Evolutionary conservation across 2,113 vertebrate genomes (phyloP).

Genomic region (Eublepharis macularius): DNA sequence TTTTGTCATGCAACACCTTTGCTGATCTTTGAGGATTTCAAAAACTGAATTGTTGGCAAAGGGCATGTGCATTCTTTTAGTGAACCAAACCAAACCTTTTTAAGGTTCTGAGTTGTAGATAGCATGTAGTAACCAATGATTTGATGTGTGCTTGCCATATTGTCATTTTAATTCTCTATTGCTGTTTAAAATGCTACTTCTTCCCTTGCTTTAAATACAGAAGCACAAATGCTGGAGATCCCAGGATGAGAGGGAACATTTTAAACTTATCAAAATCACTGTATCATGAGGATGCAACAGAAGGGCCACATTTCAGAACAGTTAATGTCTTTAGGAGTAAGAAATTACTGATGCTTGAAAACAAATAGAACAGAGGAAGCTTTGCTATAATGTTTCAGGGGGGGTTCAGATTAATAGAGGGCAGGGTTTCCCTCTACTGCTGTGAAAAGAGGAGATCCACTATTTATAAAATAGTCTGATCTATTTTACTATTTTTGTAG

Average conservation of each 20-base stretch:
- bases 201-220: background rate
- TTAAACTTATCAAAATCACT: background rate
- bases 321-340: background rate
- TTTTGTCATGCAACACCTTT: too few relatives aligned
- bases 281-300: background rate
- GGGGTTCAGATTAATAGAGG: background rate
- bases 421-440: background rate
- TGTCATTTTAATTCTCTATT: background rate
- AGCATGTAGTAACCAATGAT: background rate
- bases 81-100: background rate
- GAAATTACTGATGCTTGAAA: background rate
- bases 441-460: background rate
- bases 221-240: background rate
- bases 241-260: background rate
- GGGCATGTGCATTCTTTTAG: background rate
- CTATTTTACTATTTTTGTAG: constrained; percentile 14
- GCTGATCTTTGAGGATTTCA: background rate
- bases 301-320: background rate
- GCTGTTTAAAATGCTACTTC: background rate
- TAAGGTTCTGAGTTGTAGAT: background rate
- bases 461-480: background rate
- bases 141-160: background rate
- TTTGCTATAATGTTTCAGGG: background rate
- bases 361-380: background rate
- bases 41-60: background rate